phyloP scores from a whole-genome alignment of 2,888 invertebrate genomes.

The Acrocyrtus sp. region DNA sequence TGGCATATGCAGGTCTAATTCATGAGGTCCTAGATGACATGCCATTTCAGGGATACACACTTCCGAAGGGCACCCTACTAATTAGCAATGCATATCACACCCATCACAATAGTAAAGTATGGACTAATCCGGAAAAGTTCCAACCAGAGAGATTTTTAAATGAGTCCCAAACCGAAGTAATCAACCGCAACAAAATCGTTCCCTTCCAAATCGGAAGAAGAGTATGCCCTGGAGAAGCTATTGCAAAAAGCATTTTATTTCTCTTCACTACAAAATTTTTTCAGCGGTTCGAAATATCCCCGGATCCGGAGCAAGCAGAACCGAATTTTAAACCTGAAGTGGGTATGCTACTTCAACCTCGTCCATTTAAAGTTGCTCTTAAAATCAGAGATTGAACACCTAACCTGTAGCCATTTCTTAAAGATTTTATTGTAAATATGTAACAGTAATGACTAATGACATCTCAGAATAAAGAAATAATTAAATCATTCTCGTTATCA shows the following conservation, averaged over 20 bases:
- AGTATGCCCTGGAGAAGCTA: constrained; percentile 32
- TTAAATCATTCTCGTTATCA: no score
- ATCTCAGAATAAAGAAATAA: no score
- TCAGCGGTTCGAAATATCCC: constrained; percentile 23
- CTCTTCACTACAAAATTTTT: constrained; percentile 35
- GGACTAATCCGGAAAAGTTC: not conserved
- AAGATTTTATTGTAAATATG: no score
- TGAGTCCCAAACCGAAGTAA: not conserved
- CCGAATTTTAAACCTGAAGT: not conserved
- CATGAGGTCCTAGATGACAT: not conserved
- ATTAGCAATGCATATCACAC: not conserved
- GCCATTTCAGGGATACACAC: not conserved
- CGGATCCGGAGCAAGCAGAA: not conserved
- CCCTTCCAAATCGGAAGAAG: constrained; percentile 14
- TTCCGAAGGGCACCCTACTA: constrained; percentile 3
- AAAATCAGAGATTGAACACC: no score
- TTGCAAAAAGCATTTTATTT: constrained; percentile 38
- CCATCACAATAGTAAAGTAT: not conserved
- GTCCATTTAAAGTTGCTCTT: no score
- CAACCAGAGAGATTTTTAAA: constrained; percentile 6
- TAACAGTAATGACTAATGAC: no score
- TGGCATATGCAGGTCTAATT: no score
- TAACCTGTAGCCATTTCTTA: no score
- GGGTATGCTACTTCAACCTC: no score
- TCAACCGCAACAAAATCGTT: not conserved